These are phyloP conservation scores for Elmis aenea DNA, from an alignment of 2,888 invertebrate genomes.

Conservation along the genomic window DNA sequence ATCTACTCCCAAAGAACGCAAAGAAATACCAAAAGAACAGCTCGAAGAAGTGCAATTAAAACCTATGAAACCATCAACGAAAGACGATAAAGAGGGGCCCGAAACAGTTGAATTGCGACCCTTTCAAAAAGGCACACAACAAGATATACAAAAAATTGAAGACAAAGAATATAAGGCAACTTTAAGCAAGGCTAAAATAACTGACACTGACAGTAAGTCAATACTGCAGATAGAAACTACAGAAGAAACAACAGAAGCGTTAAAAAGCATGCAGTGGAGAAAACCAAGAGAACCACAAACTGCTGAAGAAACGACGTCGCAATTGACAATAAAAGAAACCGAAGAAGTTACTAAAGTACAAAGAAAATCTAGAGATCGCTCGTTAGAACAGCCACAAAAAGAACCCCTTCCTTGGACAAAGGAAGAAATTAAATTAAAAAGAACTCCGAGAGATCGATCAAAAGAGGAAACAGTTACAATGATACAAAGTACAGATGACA, in stretches of 20 bases:
- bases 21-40: conserved; percentile 41
- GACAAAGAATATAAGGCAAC: no score
- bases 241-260: conserved; percentile 41
- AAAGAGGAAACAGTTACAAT: conserved; percentile 6
- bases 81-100: conserved; percentile 7
- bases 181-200: no score
- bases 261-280: no score
- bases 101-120: not conserved
- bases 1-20: conserved; percentile 38
- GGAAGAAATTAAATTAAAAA: conserved; percentile 13
- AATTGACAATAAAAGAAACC: not conserved
- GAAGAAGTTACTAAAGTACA: conserved; percentile 32
- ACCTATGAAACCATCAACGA: conserved; percentile 4
- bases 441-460: not conserved
- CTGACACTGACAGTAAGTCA: conserved; percentile 10
- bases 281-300: conserved; percentile 39
- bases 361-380: conserved; percentile 44
- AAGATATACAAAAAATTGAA: not conserved
- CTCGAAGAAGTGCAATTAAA: conserved; percentile 40
- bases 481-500: conserved; percentile 28
- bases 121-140: not conserved
- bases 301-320: not conserved
- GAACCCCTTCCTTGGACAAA: conserved; percentile 51
- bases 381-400: conserved; percentile 27
- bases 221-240: conserved; percentile 47